These are phyloP conservation scores for Hoplodrina ambigua DNA, from an alignment of 2,888 invertebrate species.

Conservation along the genomic window DNA sequence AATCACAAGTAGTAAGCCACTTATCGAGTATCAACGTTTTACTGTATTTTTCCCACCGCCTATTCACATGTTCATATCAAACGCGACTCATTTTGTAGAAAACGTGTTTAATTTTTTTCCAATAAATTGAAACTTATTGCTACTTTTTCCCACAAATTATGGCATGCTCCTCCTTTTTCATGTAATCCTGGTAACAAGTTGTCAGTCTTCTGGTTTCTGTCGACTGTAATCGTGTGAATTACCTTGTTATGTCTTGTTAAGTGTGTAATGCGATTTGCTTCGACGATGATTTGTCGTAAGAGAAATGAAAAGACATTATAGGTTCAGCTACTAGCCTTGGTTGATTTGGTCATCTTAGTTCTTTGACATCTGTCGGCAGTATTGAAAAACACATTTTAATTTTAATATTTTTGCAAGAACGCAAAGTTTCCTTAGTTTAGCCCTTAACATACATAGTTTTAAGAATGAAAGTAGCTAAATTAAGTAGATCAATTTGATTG, in stretches of 20 bases:
- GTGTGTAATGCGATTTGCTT: slow-evolving; percentile 21
- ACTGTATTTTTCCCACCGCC: slow-evolving; percentile 32
- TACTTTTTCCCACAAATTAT: slow-evolving; percentile 18
- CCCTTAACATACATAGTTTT: too few relatives aligned
- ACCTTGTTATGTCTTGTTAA: neutral
- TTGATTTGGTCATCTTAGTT: too few relatives aligned
- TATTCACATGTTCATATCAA: slow-evolving; percentile 11
- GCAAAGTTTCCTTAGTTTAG: too few relatives aligned
- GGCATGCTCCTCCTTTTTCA: slow-evolving; percentile 1
- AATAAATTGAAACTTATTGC: slow-evolving; percentile 37
- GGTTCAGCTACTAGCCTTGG: neutral
- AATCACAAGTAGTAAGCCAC: neutral
- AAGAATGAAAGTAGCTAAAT: too few relatives aligned
- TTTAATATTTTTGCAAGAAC: too few relatives aligned
- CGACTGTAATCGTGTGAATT: slow-evolving; percentile 18
- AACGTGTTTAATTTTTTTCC: slow-evolving; percentile 49
- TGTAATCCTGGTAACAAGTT: slow-evolving; percentile 17
- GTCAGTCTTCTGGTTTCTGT: slow-evolving; percentile 20
- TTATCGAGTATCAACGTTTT: neutral
- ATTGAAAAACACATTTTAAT: too few relatives aligned
- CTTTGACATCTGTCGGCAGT: too few relatives aligned
- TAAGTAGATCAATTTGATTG: too few relatives aligned
- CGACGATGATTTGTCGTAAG: neutral
- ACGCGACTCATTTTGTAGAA: slow-evolving; percentile 19
- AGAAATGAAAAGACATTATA: neutral